Conservation (phyloP, 35 echinoderm and acorn worm genomes). For the Amphiura filiformis region DNA sequence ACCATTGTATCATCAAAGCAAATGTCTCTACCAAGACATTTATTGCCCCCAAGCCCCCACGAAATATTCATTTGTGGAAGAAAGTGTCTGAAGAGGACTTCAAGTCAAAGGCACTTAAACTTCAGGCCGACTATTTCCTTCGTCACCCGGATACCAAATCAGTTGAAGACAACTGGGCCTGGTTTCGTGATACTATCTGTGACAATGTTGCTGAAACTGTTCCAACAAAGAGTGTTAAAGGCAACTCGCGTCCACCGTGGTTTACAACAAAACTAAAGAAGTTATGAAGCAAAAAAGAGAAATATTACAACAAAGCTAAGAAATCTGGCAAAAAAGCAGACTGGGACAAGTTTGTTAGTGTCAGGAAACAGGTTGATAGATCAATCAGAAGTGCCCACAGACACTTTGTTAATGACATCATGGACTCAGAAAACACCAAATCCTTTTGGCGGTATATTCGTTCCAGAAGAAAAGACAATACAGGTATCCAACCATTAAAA, state of each 20-base stretch:
- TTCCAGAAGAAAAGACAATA: not conserved
- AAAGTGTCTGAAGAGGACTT: constrained; percentile 18
- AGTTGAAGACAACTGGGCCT: constrained; percentile 42
- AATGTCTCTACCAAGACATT: constrained; percentile 20
- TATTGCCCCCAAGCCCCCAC: constrained; percentile 16
- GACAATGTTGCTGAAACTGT: constrained; percentile 13
- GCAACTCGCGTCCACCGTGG: constrained; percentile 12
- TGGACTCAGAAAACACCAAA: not conserved
- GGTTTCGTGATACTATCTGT: constrained; percentile 30
- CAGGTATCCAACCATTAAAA: constrained; percentile 12
- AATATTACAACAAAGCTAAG: constrained; percentile 34
- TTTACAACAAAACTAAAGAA: constrained; percentile 34
- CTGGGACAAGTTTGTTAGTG: constrained; percentile 20
- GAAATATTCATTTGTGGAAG: constrained; percentile 29
- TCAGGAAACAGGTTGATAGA: not conserved
- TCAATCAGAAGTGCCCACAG: not conserved
- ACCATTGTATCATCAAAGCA: constrained; percentile 33
- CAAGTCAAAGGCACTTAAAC: not conserved
- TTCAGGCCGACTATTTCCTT: constrained; percentile 20
- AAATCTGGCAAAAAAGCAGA: constrained; percentile 6
- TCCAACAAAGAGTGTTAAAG: not conserved
- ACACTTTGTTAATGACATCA: constrained; percentile 1
- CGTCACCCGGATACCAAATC: constrained; percentile 15
- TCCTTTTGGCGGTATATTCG: constrained; percentile 32
- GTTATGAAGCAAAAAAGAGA: constrained; percentile 22